Conservation (phyloP, 1,140 invertebrate species). For the Pinna nobilis region DNA sequence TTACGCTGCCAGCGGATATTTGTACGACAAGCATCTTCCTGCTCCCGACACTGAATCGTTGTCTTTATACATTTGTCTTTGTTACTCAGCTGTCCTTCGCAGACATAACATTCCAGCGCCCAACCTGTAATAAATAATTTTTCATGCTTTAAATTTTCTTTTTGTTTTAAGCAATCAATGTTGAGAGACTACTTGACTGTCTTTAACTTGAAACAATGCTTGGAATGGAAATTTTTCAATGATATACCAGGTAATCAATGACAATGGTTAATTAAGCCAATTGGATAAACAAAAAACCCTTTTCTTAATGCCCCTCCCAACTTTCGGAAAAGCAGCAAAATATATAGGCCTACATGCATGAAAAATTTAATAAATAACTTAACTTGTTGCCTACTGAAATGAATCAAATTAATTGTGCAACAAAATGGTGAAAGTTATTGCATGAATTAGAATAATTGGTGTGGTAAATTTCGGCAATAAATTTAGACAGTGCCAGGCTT, state of each 20-base stretch:
- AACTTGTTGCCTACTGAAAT: too few species aligned
- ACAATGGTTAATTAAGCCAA: not conserved
- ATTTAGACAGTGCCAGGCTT: too few species aligned
- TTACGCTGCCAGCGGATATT: slow-evolving; percentile 68
- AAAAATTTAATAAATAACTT: too few species aligned
- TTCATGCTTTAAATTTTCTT: not conserved
- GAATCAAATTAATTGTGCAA: too few species aligned
- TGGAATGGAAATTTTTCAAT: not conserved
- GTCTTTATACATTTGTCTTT: slow-evolving; percentile 94
- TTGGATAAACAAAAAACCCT: too few species aligned
- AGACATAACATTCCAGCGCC: slow-evolving; percentile 94
- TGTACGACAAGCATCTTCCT: slow-evolving; percentile 86
- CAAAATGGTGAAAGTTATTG: too few species aligned
- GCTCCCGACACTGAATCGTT: slow-evolving; percentile 92
- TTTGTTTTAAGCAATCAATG: not conserved
- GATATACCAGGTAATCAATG: not conserved
- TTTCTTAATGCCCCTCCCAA: too few species aligned
- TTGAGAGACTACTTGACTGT: not conserved
- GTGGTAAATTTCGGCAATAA: too few species aligned
- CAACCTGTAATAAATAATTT: slow-evolving; percentile 45
- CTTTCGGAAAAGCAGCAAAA: too few species aligned
- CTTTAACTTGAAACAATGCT: not conserved
- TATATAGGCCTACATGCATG: too few species aligned
- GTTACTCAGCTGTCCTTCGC: slow-evolving; percentile 93
- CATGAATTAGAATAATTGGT: too few species aligned